Percentiles rank a stretch among this genome's conserved stretches.
These are phyloP conservation scores for Lacerta agilis DNA, from an alignment of 2,797 vertebrate species.

Conservation along the genomic window DNA sequence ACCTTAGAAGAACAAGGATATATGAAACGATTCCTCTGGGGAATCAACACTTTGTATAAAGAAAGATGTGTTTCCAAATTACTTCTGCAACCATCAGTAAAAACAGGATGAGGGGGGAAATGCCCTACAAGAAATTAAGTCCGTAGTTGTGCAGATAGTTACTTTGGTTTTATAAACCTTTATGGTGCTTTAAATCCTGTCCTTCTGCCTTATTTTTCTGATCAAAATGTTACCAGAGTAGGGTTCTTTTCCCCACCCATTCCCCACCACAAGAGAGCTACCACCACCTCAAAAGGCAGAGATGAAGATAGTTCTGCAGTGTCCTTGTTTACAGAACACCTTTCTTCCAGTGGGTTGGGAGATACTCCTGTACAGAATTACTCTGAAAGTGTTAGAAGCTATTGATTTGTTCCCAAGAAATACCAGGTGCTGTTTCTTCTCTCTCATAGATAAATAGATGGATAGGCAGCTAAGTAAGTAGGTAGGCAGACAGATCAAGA, in stretches of 20 bases:
- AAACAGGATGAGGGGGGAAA: slow-evolving; percentile 55
- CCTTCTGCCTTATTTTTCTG: neutral
- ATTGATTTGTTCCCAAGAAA: no score
- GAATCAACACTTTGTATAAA: slow-evolving; percentile 67
- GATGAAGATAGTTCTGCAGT: neutral
- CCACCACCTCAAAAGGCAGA: neutral
- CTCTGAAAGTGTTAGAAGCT: no score
- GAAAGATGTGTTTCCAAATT: slow-evolving; percentile 62
- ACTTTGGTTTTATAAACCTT: neutral
- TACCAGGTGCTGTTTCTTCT: no score
- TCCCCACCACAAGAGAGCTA: neutral
- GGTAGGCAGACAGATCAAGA: no score
- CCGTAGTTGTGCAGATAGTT: neutral
- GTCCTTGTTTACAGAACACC: neutral
- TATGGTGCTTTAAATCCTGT: neutral
- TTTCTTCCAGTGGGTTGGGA: neutral
- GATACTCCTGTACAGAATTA: no score
- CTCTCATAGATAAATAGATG: no score
- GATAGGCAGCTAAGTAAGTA: no score
- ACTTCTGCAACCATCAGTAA: slow-evolving; percentile 59
- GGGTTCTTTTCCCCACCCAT: no score
- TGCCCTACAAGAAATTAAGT: slow-evolving; percentile 41
- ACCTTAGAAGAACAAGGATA: slow-evolving; percentile 52
- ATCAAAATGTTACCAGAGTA: no score
- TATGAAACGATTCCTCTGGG: slow-evolving; percentile 55